These are phyloP conservation scores for Heliornis fulica DNA, from an alignment of 2,113 vertebrate genomes.

Conservation along the genomic window DNA sequence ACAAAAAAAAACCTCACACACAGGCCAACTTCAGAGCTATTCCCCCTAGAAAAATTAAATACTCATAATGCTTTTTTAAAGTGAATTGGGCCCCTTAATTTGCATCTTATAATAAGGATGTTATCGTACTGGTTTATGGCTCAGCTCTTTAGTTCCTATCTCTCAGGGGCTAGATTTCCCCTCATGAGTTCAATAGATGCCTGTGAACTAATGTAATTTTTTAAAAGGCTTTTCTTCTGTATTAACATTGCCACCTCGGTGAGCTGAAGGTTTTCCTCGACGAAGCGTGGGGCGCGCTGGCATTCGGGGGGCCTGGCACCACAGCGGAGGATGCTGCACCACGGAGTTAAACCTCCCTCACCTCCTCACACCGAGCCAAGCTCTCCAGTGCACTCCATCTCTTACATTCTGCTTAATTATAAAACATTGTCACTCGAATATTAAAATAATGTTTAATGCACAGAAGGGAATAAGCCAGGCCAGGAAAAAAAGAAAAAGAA, in stretches of 20 bases:
- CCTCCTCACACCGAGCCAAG: slow-evolving; percentile 47
- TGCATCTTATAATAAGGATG: slow-evolving; percentile 85
- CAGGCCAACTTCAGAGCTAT: slow-evolving; percentile 77
- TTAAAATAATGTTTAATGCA: slow-evolving; percentile 84
- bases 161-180: slow-evolving; percentile 81
- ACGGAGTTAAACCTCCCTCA: slow-evolving; percentile 57
- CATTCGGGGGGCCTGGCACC: neutral
- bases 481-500: slow-evolving; percentile 66
- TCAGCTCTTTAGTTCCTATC: slow-evolving; percentile 77
- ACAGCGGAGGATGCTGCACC: too few species aligned
- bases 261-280: slow-evolving; percentile 68
- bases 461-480: slow-evolving; percentile 77
- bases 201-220: slow-evolving; percentile 78
- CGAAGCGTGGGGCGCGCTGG: accelerated
- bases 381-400: slow-evolving; percentile 67
- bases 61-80: slow-evolving; percentile 83
- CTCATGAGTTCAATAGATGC: slow-evolving; percentile 79
- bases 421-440: slow-evolving; percentile 81
- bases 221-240: slow-evolving; percentile 71
- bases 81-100: slow-evolving; percentile 82
- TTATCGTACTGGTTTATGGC: slow-evolving; percentile 81
- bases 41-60: slow-evolving; percentile 85
- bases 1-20: slow-evolving; percentile 6
- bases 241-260: slow-evolving; percentile 71
- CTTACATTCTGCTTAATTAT: slow-evolving; percentile 81